These are phyloP conservation scores for Neoseiulus cucumeris DNA, from an alignment of 1,140 invertebrate genomes.

Conservation along the genomic window DNA sequence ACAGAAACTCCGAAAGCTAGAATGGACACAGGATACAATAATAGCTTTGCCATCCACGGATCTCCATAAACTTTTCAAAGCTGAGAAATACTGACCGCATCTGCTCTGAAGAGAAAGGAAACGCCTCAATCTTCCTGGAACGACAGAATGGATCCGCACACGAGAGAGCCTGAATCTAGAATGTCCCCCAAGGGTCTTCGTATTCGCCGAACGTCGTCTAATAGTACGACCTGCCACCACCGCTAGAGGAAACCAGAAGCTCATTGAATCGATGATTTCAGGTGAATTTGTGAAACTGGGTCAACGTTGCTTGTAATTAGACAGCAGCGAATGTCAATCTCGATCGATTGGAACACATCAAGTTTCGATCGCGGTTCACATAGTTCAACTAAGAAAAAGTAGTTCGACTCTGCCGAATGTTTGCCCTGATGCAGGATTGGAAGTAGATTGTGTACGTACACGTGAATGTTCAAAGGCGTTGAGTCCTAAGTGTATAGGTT, in stretches of 20 bases:
- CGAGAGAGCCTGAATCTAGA: constrained; percentile 36
- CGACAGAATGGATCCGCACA: constrained; percentile 39
- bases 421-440: constrained; percentile 32
- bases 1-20: background rate
- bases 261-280: constrained; percentile 22
- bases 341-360: background rate
- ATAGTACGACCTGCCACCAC: constrained; percentile 21
- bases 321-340: too few relatives aligned
- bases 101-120: constrained; percentile 35
- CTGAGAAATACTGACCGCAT: too few relatives aligned
- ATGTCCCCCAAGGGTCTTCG: constrained; percentile 35
- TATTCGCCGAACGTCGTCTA: constrained; percentile 37
- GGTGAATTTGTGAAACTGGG: background rate
- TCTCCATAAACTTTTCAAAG: too few relatives aligned
- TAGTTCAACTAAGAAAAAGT: constrained; percentile 35
- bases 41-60: too few relatives aligned
- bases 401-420: constrained; percentile 28
- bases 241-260: constrained; percentile 14
- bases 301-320: too few relatives aligned
- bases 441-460: constrained; percentile 35
- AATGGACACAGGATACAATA: background rate
- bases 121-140: constrained; percentile 40
- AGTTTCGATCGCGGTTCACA: constrained; percentile 26
- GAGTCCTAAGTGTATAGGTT: background rate
- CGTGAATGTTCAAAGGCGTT: constrained; percentile 14